Evolutionary conservation across 2,113 vertebrate species (phyloP).

Genomic region (Limanda limanda): DNA sequence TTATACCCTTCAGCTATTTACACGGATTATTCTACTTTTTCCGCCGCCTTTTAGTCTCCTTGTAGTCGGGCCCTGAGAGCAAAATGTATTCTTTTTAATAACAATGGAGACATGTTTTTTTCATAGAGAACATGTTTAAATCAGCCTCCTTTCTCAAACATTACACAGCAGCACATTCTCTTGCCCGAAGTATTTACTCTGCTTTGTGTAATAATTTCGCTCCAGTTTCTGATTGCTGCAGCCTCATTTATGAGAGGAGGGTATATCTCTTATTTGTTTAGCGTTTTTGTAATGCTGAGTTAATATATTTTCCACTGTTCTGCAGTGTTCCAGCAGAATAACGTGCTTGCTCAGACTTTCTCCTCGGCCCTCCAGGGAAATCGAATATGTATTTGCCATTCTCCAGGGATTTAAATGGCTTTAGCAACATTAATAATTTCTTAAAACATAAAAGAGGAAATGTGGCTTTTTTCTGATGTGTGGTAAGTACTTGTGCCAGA

Average conservation of each 20-base stretch:
- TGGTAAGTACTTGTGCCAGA: conserved; percentile 59
- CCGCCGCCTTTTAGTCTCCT: neutral
- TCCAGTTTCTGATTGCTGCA: conserved; percentile 47
- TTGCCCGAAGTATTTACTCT: conserved; percentile 31
- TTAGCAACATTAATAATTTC: conserved; percentile 83
- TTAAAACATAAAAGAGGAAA: conserved; percentile 74
- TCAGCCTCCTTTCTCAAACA: conserved; percentile 25
- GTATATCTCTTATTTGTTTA: conserved; percentile 76
- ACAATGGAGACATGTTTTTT: neutral
- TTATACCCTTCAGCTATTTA: conserved; percentile 19
- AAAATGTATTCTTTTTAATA: conserved; percentile 26
- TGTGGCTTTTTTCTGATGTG: conserved; percentile 52
- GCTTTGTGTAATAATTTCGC: conserved; percentile 46
- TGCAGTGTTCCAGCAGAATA: conserved; percentile 54
- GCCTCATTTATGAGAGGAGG: conserved; percentile 63
- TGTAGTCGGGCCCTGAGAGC: neutral
- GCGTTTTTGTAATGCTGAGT: conserved; percentile 66
- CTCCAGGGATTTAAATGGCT: conserved; percentile 71
- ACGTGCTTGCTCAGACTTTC: conserved; percentile 70
- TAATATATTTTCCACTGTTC: conserved; percentile 54
- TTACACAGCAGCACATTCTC: conserved; percentile 20
- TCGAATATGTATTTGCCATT: conserved; percentile 79
- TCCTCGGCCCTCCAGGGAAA: conserved; percentile 69
- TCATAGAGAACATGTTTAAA: conserved; percentile 22
- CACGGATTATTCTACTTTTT: conserved; percentile 25